A percentile compares a stretch with the other conserved stretches of the same genome.
Conservation (phyloP, 2,888 invertebrate species). For the Caenorhabditis plicata region DNA sequence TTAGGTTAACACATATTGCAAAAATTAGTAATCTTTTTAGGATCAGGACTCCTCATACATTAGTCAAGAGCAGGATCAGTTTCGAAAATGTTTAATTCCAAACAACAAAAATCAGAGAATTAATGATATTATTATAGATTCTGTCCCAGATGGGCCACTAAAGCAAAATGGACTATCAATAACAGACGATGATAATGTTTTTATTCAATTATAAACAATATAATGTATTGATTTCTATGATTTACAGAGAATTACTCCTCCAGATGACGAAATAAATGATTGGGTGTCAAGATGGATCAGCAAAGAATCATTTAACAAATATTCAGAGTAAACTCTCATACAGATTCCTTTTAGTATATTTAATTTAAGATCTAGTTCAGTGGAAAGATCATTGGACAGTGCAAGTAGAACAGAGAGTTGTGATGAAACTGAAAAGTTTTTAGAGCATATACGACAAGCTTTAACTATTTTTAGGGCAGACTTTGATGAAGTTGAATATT, state of each 20-base stretch:
- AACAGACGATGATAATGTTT: too few species aligned
- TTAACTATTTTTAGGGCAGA: conserved; percentile 14
- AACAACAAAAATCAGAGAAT: too few species aligned
- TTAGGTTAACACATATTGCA: neutral
- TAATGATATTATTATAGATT: neutral
- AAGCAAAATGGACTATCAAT: neutral
- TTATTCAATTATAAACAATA: too few species aligned
- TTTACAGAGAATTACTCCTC: conserved; percentile 16
- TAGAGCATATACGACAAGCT: neutral
- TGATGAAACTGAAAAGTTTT: neutral
- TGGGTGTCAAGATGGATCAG: conserved; percentile 57
- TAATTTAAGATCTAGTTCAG: too few species aligned
- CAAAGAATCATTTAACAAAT: conserved; percentile 33
- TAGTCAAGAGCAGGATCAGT: neutral
- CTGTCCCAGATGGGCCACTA: neutral
- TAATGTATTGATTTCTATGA: neutral
- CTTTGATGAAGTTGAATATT: conserved; percentile 46
- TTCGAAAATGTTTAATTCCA: neutral
- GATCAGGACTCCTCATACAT: neutral
- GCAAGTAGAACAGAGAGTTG: conserved; percentile 27
- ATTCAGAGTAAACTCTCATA: conserved; percentile 33
- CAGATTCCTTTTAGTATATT: too few species aligned
- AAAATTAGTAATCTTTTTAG: neutral
- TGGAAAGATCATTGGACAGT: too few species aligned
- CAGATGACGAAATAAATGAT: conserved; percentile 38